These are phyloP conservation scores for Tetanocera ferruginea DNA, from an alignment of 2,888 invertebrate species.

Conservation along the genomic window DNA sequence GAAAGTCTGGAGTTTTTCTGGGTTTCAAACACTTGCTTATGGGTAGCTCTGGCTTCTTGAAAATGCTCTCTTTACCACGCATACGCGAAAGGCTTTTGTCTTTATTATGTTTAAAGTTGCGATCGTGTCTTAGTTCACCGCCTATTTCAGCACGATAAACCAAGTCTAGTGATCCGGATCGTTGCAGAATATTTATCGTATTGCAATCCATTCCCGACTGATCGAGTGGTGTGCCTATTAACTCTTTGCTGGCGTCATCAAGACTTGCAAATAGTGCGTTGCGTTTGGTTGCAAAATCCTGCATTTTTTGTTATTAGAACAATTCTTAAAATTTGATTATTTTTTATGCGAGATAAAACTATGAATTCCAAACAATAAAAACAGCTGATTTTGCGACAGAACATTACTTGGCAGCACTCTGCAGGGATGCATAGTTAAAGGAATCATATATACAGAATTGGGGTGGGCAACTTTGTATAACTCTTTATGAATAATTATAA, in stretches of 20 bases:
- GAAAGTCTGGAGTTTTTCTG: conserved; percentile 70
- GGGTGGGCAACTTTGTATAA: no score
- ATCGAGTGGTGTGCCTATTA: conserved; percentile 69
- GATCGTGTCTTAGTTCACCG: conserved; percentile 19
- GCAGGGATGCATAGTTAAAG: neutral
- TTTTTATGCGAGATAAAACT: neutral
- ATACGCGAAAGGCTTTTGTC: conserved; percentile 57
- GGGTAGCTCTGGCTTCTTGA: conserved; percentile 80
- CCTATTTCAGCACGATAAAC: conserved; percentile 49
- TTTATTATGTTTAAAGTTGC: conserved; percentile 39
- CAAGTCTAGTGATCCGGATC: conserved; percentile 61
- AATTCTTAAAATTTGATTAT: neutral
- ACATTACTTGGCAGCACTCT: neutral
- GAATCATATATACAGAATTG: no score
- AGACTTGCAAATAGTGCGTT: conserved; percentile 80
- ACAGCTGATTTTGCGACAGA: neutral
- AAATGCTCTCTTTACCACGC: conserved; percentile 79
- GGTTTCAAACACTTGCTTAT: conserved; percentile 73
- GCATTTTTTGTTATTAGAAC: conserved; percentile 54
- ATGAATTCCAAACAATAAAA: neutral
- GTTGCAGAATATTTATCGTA: conserved; percentile 67
- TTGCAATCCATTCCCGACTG: conserved; percentile 55
- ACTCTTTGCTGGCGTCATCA: conserved; percentile 74
- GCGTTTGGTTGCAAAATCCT: conserved; percentile 74
- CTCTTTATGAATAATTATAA: no score